Base-by-base conservation (phyloP, 2,113 vertebrate genomes). In the Tilapia sparmanii region DNA sequence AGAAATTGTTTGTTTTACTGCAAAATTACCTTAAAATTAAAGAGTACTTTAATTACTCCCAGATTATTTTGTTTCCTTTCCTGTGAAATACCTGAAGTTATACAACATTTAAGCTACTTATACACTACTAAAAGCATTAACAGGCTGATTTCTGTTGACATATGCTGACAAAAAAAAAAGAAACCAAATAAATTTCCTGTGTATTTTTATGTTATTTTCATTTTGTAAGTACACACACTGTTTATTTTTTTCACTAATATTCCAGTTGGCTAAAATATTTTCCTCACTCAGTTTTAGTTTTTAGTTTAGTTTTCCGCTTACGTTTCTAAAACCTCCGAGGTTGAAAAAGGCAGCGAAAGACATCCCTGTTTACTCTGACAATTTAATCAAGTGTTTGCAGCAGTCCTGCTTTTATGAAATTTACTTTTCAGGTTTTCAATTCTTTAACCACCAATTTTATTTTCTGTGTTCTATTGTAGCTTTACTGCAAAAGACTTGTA, bases 301-400 rank as follows among this genome's bases (percentile, higher is more conserved):
- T 38, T 66, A 13, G 19, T 71, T 71, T 10, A 7, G 8, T 42
- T 73, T 73, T 63, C 59, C 1, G 2, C 59, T 11, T 11, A 11
- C 0, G 0, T 63, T 63, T 33, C 29, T 33, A 33, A 33, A 63
- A 63, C 29, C 29, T 19, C 59, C 0, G 2, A 19, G 29, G 29
- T 33, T 33, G 8, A 59, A 45, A 45, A 45, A 45, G 19, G 1
- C 33, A 38, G 63, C 1, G 11, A 5, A 38, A 38, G 63, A 40
- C 4, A 12, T 22, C 6, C 7, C 35, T 13, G 10, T 13, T 40
- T 68, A 13, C 22, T 26, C 38, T 16, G 1, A 0, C 12, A 1
- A 24, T 24, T 71, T 22, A 71, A 6, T 16, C 13, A 45, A 24
- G 22, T 4, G 38, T 73, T 45, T 42, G 22, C 68, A 73, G 22